phyloP scores from a whole-genome alignment of 2,888 invertebrate species.

The Nysson spinosus region DNA sequence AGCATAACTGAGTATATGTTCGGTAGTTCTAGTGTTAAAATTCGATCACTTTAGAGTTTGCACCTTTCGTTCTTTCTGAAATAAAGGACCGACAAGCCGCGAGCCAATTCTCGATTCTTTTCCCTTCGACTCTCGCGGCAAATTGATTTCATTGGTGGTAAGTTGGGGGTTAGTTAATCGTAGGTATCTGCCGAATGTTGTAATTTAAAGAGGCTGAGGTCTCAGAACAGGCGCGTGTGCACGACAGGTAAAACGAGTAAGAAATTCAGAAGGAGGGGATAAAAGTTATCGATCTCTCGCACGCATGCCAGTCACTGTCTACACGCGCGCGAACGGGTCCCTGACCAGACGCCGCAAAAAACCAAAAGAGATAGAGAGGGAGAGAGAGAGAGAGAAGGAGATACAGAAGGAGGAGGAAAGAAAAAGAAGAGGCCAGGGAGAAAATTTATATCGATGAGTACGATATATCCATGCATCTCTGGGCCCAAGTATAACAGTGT shows the following conservation, averaged over 20 bases:
- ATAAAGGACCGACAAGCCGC: too few species aligned
- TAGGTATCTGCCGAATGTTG: conserved; percentile 4
- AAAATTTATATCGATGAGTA: background rate
- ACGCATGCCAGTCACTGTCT: conserved; percentile 38
- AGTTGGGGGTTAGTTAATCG: background rate
- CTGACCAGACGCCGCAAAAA: conserved; percentile 7
- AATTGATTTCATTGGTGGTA: background rate
- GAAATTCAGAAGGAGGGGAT: conserved; percentile 22
- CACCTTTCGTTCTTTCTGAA: too few species aligned
- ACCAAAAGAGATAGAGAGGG: too few species aligned
- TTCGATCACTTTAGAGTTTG: too few species aligned
- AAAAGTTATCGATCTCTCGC: conserved; percentile 51
- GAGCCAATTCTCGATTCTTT: too few species aligned
- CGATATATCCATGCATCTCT: background rate
- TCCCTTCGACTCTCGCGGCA: background rate
- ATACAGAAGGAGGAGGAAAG: conserved; percentile 5
- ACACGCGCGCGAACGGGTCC: conserved; percentile 30
- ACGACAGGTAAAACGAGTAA: conserved; percentile 19
- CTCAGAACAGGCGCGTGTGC: conserved; percentile 23
- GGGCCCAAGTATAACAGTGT: too few species aligned
- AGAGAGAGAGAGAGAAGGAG: too few species aligned
- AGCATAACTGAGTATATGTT: too few species aligned
- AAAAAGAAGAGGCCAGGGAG: background rate
- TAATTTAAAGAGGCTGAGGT: conserved; percentile 12
- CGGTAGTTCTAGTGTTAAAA: too few species aligned